phyloP scores from a whole-genome alignment of 2,888 invertebrate species.

The Oegoconia quadripuncta region DNA sequence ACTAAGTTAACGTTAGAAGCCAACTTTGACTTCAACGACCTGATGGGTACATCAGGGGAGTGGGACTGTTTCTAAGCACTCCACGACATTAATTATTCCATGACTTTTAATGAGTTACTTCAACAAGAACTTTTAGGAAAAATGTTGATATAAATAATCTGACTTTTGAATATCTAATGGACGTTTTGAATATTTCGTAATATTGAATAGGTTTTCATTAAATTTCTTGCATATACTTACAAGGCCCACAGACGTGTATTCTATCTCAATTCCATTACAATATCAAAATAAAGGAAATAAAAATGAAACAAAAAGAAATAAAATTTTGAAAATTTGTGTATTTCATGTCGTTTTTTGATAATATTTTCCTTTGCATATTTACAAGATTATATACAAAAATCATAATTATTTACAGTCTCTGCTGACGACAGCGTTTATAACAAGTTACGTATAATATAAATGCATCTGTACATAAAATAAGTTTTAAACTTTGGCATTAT shows the following conservation, averaged over 20 bases:
- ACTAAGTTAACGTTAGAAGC: conserved; percentile 23
- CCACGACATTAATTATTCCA: conserved; percentile 7
- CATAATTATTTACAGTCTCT: conserved; percentile 65
- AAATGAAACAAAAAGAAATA: conserved; percentile 73
- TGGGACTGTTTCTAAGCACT: conserved; percentile 3
- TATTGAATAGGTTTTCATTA: neutral
- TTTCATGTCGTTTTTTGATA: conserved; percentile 58
- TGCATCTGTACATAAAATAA: conserved; percentile 65
- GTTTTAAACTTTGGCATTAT: conserved; percentile 77
- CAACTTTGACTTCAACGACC: conserved; percentile 5
- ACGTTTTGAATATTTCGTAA: neutral
- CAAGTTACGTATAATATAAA: conserved; percentile 55
- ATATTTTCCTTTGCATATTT: conserved; percentile 53
- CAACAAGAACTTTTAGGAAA: neutral
- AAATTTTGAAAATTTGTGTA: conserved; percentile 70
- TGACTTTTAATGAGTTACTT: conserved; percentile 5
- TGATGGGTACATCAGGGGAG: conserved; percentile 3
- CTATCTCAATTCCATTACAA: too few species aligned
- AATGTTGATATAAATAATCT: neutral
- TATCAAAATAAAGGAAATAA: conserved; percentile 34
- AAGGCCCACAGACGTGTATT: too few species aligned
- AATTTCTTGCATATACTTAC: too few species aligned
- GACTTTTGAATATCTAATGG: neutral
- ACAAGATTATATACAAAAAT: conserved; percentile 64
- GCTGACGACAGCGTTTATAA: conserved; percentile 38